Conservation (phyloP, 2,888 invertebrate genomes). For the Mystacides longicornis region DNA sequence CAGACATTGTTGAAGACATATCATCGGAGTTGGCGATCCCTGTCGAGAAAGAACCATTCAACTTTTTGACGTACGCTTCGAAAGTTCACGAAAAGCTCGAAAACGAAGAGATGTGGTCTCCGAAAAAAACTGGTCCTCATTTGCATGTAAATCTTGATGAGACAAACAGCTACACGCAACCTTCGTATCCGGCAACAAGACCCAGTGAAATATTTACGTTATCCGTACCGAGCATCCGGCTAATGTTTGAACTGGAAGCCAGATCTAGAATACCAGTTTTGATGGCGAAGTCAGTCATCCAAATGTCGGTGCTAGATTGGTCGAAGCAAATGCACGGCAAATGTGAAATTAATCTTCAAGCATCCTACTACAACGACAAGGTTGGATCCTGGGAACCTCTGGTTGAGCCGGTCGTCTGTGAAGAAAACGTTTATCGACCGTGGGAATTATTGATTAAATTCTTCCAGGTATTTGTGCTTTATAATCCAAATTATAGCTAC, state of each 20-base stretch:
- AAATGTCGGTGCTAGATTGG: conserved; percentile 60
- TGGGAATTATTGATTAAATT: conserved; percentile 65
- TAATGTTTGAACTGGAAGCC: conserved; percentile 59
- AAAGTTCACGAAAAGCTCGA: conserved; percentile 37
- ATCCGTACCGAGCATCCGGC: conserved; percentile 50
- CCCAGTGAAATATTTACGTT: conserved; percentile 48
- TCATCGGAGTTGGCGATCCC: conserved; percentile 37
- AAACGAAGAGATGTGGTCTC: conserved; percentile 62
- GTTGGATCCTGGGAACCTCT: conserved; percentile 77
- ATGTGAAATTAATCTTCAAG: conserved; percentile 40
- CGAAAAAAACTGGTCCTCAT: conserved; percentile 51
- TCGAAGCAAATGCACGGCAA: conserved; percentile 49
- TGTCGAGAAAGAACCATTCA: conserved; percentile 46
- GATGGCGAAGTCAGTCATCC: conserved; percentile 49
- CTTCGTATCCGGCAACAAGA: conserved; percentile 37
- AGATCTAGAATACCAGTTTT: conserved; percentile 45
- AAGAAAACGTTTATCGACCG: conserved; percentile 59
- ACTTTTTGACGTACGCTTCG: conserved; percentile 40
- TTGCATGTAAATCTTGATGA: conserved; percentile 29
- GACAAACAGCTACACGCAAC: conserved; percentile 33
- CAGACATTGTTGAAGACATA: conserved; percentile 48
- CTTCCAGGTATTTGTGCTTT: conserved; percentile 52
- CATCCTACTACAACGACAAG: conserved; percentile 59
- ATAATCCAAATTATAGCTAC: too few relatives aligned
- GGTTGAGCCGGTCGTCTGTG: conserved; percentile 63